phyloP scores from a whole-genome alignment of 2,888 invertebrate genomes.

The Amphipyra berbera region DNA sequence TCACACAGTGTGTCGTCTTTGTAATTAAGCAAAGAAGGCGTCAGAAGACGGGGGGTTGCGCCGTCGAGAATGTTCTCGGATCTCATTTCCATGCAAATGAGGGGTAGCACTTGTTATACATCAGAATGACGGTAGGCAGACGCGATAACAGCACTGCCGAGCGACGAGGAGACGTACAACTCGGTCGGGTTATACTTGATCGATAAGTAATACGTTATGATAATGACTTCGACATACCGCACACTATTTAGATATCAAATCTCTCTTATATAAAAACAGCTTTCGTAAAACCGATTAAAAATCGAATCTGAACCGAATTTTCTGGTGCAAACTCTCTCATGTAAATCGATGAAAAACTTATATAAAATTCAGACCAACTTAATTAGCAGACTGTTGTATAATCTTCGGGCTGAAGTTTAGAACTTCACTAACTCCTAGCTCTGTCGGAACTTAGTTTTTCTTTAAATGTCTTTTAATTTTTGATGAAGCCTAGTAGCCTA shows the following conservation, averaged over 20 bases:
- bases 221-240: conserved; percentile 57
- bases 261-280: conserved; percentile 38
- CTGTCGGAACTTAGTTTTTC: conserved; percentile 12
- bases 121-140: conserved; percentile 69
- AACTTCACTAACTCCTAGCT: conserved; percentile 14
- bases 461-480: conserved; percentile 15
- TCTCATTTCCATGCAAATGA: conserved; percentile 90
- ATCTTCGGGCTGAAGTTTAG: conserved; percentile 30
- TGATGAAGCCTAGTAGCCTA: neutral
- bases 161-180: conserved; percentile 54
- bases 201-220: conserved; percentile 68
- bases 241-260: conserved; percentile 47
- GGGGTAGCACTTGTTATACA: conserved; percentile 80
- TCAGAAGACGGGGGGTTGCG: conserved; percentile 79
- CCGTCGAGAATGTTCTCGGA: conserved; percentile 82
- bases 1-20: conserved; percentile 77
- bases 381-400: conserved; percentile 32
- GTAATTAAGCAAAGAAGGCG: conserved; percentile 88
- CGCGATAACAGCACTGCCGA: conserved; percentile 61
- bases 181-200: conserved; percentile 65
- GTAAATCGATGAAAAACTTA: conserved; percentile 24
- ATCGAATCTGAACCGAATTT: conserved; percentile 13
- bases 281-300: conserved; percentile 3
- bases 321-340: neutral
- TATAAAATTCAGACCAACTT: conserved; percentile 30